Conservation (phyloP, 2,797 vertebrate genomes). For the Zenarchopterus dispar region DNA sequence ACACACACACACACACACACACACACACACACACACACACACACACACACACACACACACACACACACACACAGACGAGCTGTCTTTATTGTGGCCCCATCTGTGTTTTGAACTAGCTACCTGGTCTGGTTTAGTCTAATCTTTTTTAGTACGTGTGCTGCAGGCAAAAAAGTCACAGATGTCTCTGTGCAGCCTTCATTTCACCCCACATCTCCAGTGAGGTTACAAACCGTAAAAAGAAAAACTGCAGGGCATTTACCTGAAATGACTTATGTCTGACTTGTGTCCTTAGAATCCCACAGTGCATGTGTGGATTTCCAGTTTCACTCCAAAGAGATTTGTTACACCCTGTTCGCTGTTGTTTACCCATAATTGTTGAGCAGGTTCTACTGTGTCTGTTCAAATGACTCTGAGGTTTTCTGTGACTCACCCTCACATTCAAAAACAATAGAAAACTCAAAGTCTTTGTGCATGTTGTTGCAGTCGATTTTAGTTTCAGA, state of each 20-base stretch:
- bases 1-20: not conserved
- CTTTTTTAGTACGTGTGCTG: constrained; percentile 53
- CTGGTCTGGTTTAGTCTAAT: constrained; percentile 53
- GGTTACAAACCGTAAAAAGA: constrained; percentile 24
- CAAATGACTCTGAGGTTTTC: not conserved
- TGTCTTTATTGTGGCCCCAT: constrained; percentile 42
- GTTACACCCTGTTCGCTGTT: constrained; percentile 2
- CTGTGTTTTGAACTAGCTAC: constrained; percentile 52
- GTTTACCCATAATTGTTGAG: not conserved
- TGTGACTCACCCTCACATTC: not conserved
- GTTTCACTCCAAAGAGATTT: constrained; percentile 16
- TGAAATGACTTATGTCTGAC: constrained; percentile 22
- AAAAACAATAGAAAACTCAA: not conserved
- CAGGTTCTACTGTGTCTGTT: constrained; percentile 4
- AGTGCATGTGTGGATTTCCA: not conserved
- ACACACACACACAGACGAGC: constrained; percentile 6
- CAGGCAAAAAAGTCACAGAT: constrained; percentile 61
- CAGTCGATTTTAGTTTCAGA: not conserved
- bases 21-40: too few species aligned
- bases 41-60: not conserved
- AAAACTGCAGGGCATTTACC: constrained; percentile 17
- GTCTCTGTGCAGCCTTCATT: constrained; percentile 44
- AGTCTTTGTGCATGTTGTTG: not conserved
- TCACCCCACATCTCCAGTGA: constrained; percentile 41
- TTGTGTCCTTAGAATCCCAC: constrained; percentile 24